These are phyloP conservation scores for Parauchenoglanis ngamensis DNA, from an alignment of 2,797 vertebrate genomes.

Conservation along the genomic window DNA sequence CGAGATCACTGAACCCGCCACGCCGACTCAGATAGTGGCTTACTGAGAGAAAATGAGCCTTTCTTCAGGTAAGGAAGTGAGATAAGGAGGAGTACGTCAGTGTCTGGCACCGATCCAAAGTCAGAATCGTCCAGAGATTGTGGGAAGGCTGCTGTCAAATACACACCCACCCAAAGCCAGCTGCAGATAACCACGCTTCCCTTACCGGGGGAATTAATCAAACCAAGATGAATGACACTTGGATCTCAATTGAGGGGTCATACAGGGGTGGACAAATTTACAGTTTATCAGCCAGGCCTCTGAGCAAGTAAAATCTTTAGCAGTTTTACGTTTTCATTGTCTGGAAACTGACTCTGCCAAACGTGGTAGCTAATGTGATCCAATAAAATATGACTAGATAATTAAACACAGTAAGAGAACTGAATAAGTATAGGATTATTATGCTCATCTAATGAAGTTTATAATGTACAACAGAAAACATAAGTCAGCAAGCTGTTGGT, in stretches of 20 bases:
- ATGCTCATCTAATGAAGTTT: background rate
- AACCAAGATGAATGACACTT: background rate
- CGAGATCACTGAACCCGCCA: background rate
- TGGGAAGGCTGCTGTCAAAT: background rate
- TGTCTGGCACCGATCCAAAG: constrained; percentile 60
- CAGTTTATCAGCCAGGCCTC: background rate
- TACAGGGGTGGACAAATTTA: background rate
- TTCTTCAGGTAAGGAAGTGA: constrained; percentile 63
- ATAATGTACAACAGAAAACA: background rate
- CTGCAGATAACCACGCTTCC: constrained; percentile 15
- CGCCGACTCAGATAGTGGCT: too few species aligned
- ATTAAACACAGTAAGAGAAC: background rate
- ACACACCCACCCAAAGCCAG: background rate
- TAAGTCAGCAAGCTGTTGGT: background rate
- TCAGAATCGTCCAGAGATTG: constrained; percentile 52
- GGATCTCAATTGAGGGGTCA: background rate
- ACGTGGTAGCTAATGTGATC: background rate
- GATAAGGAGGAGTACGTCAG: constrained; percentile 60
- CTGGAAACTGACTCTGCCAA: background rate
- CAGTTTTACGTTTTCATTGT: background rate
- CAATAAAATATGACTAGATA: background rate
- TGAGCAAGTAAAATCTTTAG: background rate
- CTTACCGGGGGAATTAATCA: background rate
- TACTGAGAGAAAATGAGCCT: background rate
- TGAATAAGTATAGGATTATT: background rate